Conservation (phyloP, 2,113 vertebrate species). For the Gadus chalcogrammus region DNA sequence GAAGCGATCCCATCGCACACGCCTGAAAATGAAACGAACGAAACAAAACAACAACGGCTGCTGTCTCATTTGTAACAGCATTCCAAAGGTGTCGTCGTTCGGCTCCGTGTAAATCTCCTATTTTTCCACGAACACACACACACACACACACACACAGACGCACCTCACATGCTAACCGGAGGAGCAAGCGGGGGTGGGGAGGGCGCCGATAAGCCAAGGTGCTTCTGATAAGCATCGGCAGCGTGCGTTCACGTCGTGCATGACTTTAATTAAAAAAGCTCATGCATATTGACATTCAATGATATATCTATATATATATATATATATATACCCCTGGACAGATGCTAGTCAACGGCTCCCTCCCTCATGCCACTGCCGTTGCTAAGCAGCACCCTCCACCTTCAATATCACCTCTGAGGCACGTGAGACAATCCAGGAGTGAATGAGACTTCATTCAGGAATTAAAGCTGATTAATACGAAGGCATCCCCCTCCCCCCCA, state of each 20-base stretch:
- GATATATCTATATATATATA: background rate
- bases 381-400: slow-evolving; percentile 22
- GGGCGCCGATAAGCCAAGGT: background rate
- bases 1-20: no score
- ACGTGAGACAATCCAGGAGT: slow-evolving; percentile 5
- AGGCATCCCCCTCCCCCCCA: background rate
- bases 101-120: no score
- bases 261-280: background rate
- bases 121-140: no score
- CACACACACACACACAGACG: background rate
- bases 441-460: slow-evolving; percentile 13
- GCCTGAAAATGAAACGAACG: background rate
- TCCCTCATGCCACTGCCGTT: slow-evolving; percentile 9
- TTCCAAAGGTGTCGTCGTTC: background rate
- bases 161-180: background rate
- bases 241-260: background rate
- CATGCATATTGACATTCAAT: background rate
- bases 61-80: no score
- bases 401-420: slow-evolving; percentile 24
- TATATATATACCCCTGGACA: background rate
- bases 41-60: no score
- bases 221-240: background rate
- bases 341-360: background rate
- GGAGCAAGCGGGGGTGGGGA: background rate
- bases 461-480: slow-evolving; percentile 35